Conservation (phyloP, 2,888 invertebrate genomes). For the Hypolimnas misippus region DNA sequence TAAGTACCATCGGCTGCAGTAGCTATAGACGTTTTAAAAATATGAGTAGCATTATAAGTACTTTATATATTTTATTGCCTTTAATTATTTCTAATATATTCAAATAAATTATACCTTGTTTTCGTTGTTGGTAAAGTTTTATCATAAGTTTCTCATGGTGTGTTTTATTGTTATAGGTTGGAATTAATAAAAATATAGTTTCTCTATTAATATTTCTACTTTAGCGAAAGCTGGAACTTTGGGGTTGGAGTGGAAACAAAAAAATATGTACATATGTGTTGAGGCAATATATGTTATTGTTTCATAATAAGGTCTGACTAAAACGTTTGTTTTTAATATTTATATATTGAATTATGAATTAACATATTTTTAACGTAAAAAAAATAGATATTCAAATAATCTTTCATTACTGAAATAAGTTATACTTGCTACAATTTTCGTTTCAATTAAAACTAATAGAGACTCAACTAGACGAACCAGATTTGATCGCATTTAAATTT, state of each 20-base stretch:
- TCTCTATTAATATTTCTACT: too few relatives aligned
- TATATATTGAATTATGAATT: too few relatives aligned
- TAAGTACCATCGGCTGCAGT: slow-evolving; percentile 21
- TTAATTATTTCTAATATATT: slow-evolving; percentile 9
- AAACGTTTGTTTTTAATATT: too few relatives aligned
- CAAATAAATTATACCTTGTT: not conserved
- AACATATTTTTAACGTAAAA: too few relatives aligned
- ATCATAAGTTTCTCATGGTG: not conserved
- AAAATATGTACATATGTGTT: not conserved
- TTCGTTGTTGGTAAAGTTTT: not conserved
- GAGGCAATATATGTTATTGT: not conserved
- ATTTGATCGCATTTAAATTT: slow-evolving; percentile 46
- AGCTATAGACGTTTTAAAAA: slow-evolving; percentile 17
- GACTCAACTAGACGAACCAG: slow-evolving; percentile 42
- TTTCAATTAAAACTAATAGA: slow-evolving; percentile 42
- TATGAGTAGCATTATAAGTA: slow-evolving; percentile 13
- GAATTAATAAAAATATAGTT: not conserved
- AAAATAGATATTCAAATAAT: too few relatives aligned
- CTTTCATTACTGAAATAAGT: slow-evolving; percentile 18
- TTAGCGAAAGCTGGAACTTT: too few relatives aligned
- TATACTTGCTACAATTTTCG: slow-evolving; percentile 32
- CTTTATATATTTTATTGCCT: slow-evolving; percentile 10
- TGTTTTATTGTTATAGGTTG: not conserved
- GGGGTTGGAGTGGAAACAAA: too few relatives aligned
- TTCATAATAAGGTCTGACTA: too few relatives aligned